A percentile compares a stretch with the other conserved stretches of the same genome.
These are phyloP conservation scores for Cydia fagiglandana DNA, from an alignment of 1,140 invertebrate genomes.

Conservation along the genomic window DNA sequence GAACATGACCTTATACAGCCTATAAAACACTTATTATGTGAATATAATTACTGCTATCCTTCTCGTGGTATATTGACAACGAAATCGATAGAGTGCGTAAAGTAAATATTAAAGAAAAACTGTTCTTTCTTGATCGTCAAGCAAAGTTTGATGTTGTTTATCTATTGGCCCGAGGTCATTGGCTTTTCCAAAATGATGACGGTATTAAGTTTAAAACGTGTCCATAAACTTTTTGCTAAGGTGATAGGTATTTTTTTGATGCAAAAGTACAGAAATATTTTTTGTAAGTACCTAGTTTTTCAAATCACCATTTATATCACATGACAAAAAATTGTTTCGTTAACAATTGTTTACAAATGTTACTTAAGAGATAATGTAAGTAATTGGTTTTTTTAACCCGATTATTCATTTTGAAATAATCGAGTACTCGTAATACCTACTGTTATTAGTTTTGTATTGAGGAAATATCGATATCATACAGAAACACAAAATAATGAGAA, in stretches of 20 bases:
- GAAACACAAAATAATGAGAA: neutral
- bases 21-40: neutral
- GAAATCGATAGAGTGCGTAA: neutral
- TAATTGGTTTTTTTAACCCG: too few relatives aligned
- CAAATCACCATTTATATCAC: too few relatives aligned
- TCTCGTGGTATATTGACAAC: neutral
- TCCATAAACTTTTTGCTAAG: neutral
- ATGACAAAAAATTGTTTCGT: too few relatives aligned
- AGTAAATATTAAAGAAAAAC: neutral
- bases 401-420: too few relatives aligned
- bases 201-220: too few relatives aligned
- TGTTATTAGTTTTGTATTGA: neutral
- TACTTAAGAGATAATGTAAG: too few relatives aligned
- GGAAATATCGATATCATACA: conserved; percentile 8
- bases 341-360: too few relatives aligned
- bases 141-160: neutral
- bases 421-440: too few relatives aligned
- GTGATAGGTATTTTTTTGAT: too few relatives aligned
- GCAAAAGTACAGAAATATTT: too few relatives aligned
- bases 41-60: conserved; percentile 1
- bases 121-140: neutral
- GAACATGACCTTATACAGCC: conserved; percentile 4
- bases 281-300: too few relatives aligned
- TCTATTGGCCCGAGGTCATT: neutral
- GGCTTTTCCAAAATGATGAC: neutral